These are phyloP conservation scores for Lissonota sp. DNA, from an alignment of 2,888 invertebrate genomes.

Conservation along the genomic window DNA sequence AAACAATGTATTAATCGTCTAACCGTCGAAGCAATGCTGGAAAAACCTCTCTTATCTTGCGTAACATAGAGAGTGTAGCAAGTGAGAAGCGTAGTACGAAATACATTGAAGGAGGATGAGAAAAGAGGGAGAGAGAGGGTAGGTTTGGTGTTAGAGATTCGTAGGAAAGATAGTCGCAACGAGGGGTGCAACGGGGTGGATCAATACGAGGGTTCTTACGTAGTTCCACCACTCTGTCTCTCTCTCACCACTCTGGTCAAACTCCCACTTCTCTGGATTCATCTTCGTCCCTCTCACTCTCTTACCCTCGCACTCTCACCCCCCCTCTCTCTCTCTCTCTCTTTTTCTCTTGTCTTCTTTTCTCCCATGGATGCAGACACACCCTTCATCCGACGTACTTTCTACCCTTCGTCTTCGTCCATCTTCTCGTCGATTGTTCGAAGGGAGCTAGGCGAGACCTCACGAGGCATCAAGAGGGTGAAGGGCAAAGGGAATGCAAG, in stretches of 20 bases:
- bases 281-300: conserved; percentile 59
- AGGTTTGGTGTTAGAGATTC: conserved; percentile 78
- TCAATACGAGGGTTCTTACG: conserved; percentile 82
- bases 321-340: conserved; percentile 55
- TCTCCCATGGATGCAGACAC: conserved; percentile 55
- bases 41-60: conserved; percentile 24
- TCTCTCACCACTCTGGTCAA: conserved; percentile 63
- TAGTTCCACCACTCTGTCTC: conserved; percentile 73
- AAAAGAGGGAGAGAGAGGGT: conserved; percentile 57
- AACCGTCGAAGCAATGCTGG: too few relatives aligned
- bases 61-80: conserved; percentile 40
- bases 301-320: too few relatives aligned
- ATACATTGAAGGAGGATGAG: conserved; percentile 15
- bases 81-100: conserved; percentile 36
- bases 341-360: conserved; percentile 56
- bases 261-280: conserved; percentile 58
- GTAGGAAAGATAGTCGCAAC: conserved; percentile 82
- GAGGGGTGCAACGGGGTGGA: conserved; percentile 79
- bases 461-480: conserved; percentile 4
- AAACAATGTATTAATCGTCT: too few relatives aligned
- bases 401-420: conserved; percentile 45
- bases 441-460: conserved; percentile 22
- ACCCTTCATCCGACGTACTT: conserved; percentile 59
- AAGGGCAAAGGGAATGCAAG: conserved; percentile 18
- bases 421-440: conserved; percentile 46